Evolutionary conservation across 2,113 vertebrate species (phyloP), one percentile per base, ranked within the genome.

Genomic region (Cheirogaleus medius): DNA sequence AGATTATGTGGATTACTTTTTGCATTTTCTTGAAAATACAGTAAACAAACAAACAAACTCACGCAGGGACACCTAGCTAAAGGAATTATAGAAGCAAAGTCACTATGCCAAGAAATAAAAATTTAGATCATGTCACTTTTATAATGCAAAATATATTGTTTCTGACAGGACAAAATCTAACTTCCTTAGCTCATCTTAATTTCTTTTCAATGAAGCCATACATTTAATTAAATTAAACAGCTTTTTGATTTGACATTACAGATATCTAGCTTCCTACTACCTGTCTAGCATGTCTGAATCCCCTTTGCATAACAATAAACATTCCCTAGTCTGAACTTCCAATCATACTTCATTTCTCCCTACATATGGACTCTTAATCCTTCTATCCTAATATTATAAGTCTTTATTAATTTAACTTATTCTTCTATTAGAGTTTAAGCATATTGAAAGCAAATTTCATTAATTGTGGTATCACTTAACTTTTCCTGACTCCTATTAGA

Each of bases 151-250:
- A 32, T 90, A 15, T 77, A 63, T 77, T 80, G 14, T 63, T 91
- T 94, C 44, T 93, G 83, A 95, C 32, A 92, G 39, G 32, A 56
- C 11, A 78, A 87, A 96, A 94, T 73, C 17, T 52, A 95, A 27
- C 13, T 37, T 71, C 60, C n/a, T 82, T 54, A 91, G 18, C 34
- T 76, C n/a, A 58, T 85, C 25, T 56, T 85, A 82, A 77, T 64
- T 96, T 6, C 4, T 89, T 93, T 60, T 78, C 56, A 71, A 14
- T 66, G 29, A 77, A 88, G 77, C 9, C 66, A 32, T 13, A 73
- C 27, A 71, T 97, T 95, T 84, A 92, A 85, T 95, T 95, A 92
- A 68, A 68, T 90, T 92, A 89, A 82, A 47, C 0, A 47, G 5
- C 29, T 44, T 78, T 86, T 52, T 78, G n/a, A 39, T 10, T 78